Conservation (phyloP, 1,140 invertebrate species). For the Drusus annulatus region DNA sequence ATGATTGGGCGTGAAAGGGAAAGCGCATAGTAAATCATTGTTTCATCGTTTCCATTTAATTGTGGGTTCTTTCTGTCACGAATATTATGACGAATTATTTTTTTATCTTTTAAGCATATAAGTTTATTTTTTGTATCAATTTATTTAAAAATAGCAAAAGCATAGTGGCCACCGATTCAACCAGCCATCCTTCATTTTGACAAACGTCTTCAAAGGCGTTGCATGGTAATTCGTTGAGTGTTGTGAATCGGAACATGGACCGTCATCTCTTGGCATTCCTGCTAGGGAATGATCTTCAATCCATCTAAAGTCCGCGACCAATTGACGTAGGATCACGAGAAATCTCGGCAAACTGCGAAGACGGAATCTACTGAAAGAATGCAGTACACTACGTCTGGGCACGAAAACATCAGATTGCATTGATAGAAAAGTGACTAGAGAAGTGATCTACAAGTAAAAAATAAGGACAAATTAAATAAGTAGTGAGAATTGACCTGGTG, state of each 20-base stretch:
- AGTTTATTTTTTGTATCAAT: too few species aligned
- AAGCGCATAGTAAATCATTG: too few species aligned
- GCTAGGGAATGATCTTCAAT: slow-evolving; percentile 8
- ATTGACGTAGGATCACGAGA: slow-evolving; percentile 29
- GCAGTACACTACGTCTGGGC: neutral
- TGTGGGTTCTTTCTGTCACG: too few species aligned
- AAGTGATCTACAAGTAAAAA: too few species aligned
- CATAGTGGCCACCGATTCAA: slow-evolving; percentile 6
- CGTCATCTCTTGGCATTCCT: slow-evolving; percentile 20
- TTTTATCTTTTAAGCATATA: too few species aligned
- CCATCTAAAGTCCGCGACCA: slow-evolving; percentile 26
- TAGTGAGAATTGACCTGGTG: too few species aligned
- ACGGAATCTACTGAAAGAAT: slow-evolving; percentile 13
- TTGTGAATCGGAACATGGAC: slow-evolving; percentile 14
- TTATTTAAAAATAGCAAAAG: neutral
- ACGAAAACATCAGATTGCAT: too few species aligned
- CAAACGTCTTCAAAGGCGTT: slow-evolving; percentile 7
- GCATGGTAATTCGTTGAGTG: slow-evolving; percentile 23
- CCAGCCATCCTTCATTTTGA: slow-evolving; percentile 24
- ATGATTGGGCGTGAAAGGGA: too few species aligned
- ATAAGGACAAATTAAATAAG: too few species aligned
- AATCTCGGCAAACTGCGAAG: slow-evolving; percentile 1
- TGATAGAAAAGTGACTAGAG: too few species aligned
- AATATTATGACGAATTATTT: too few species aligned
- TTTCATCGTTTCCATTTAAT: too few species aligned